Percentiles rank a stretch among this genome's conserved stretches.
These are phyloP conservation scores for Ochlodes sylvanus DNA, from an alignment of 2,888 invertebrate genomes.

Conservation along the genomic window DNA sequence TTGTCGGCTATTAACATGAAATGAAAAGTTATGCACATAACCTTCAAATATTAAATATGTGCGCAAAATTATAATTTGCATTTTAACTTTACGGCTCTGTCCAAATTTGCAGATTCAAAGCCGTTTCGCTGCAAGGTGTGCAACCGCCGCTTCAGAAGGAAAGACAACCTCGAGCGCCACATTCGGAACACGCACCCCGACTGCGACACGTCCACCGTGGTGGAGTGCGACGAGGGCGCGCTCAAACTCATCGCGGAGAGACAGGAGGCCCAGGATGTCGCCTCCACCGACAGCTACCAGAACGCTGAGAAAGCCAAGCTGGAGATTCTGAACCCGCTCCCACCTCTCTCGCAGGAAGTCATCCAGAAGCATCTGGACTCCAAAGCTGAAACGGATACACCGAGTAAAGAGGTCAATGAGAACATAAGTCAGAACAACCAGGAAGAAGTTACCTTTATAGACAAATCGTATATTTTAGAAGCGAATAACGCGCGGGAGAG, in stretches of 20 bases:
- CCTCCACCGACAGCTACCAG: slow-evolving; percentile 48
- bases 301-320: slow-evolving; percentile 65
- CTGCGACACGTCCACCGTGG: slow-evolving; percentile 61
- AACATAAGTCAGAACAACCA: slow-evolving; percentile 33
- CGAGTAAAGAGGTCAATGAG: slow-evolving; percentile 30
- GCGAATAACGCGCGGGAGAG: slow-evolving; percentile 78
- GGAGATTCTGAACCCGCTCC: slow-evolving; percentile 68
- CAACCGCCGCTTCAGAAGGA: slow-evolving; percentile 88
- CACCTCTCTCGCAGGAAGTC: slow-evolving; percentile 67
- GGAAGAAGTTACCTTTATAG: slow-evolving; percentile 44
- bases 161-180: slow-evolving; percentile 92
- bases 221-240: slow-evolving; percentile 65
- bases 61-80: too few relatives aligned
- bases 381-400: slow-evolving; percentile 14
- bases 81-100: background rate
- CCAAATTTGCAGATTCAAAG: slow-evolving; percentile 82
- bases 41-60: too few relatives aligned
- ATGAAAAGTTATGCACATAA: too few relatives aligned
- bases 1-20: too few relatives aligned
- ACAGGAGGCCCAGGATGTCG: slow-evolving; percentile 39
- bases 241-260: slow-evolving; percentile 55
- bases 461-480: slow-evolving; percentile 73
- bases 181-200: slow-evolving; percentile 90
- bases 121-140: slow-evolving; percentile 90
- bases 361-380: slow-evolving; percentile 64